Evolutionary conservation across 2,113 vertebrate genomes (phyloP), one percentile per base, ranked within the genome.

Genomic region (Heterochromis multidens): DNA sequence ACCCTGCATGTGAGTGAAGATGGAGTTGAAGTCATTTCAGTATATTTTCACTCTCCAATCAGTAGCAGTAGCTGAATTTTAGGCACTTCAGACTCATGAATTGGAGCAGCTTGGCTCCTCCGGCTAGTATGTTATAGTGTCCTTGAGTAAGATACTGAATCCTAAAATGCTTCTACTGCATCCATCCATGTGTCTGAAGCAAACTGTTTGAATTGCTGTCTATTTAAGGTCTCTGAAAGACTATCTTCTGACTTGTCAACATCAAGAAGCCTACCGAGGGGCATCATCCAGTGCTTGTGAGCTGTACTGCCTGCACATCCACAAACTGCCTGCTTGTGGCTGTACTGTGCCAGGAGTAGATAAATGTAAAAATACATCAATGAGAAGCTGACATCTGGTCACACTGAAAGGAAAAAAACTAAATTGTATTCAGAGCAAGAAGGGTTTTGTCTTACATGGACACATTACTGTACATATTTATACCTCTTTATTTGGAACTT

Each of bases 1-100:
- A 67, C 54, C 40, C 23, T 61, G 54, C 3, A 8, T 74, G 80
- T 25, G 31, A 52, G 60, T 31, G 49, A 76, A 27, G 52, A 63
- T 81, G 67, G 49, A 81, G 82, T 3, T 86, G 81, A 88, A 79
- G 85, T 80, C 27, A 83, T 87, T 77, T 82, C 74, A 19, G 58
- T 77, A 6, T 16, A 19, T 54, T 74, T 74, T 27, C 7, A 52
- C 49, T 21, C 16, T 56, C 4, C 1, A 31, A 21, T 49, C 40
- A 79, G 40, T 37, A 23, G 27, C 77, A 17, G 37, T 1, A 11
- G 2, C 37, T 46, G 63, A 17, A 46, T 25, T 78, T 77, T 31
- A 76, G 49, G 19, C 46, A 7, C 12, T 40, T 21, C 12, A 35
- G 29, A 37, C 14, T 46, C 14, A 13, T 16, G 37, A 67, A 2